These are phyloP conservation scores for Corythucha ciliata DNA, from an alignment of 2,888 invertebrate species.

Conservation along the genomic window DNA sequence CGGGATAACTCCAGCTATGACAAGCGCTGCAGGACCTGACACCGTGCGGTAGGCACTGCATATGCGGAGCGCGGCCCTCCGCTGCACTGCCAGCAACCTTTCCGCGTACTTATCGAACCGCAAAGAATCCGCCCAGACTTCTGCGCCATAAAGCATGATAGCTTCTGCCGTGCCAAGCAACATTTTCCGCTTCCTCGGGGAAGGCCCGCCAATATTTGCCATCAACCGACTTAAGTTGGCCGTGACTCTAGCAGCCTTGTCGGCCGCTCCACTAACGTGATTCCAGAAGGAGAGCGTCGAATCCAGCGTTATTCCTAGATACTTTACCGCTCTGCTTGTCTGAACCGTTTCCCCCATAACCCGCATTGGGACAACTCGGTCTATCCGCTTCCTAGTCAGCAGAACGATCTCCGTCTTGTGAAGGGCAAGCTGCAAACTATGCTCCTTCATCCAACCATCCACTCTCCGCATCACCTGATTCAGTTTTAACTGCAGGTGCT, in stretches of 20 bases:
- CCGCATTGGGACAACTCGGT: conserved; percentile 14
- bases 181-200: conserved; percentile 19
- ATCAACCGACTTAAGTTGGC: conserved; percentile 24
- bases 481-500: conserved; percentile 17
- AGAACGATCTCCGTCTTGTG: conserved; percentile 30
- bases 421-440: conserved; percentile 27
- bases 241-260: conserved; percentile 28
- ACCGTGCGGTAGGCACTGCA: conserved; percentile 27
- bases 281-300: conserved; percentile 25
- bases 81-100: too few relatives aligned
- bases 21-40: conserved; percentile 7
- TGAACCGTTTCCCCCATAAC: conserved; percentile 20
- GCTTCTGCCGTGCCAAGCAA: conserved; percentile 17
- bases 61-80: conserved; percentile 23
- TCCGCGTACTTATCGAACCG: conserved; percentile 5
- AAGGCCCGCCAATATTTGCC: conserved; percentile 32
- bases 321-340: conserved; percentile 15
- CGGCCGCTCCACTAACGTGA: conserved; percentile 28
- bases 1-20: neutral
- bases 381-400: conserved; percentile 27
- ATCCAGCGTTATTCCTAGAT: conserved; percentile 28
- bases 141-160: neutral
- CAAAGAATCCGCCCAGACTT: conserved; percentile 1
- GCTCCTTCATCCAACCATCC: conserved; percentile 24
- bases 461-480: conserved; percentile 21